phyloP scores from a whole-genome alignment of 2,113 vertebrate species.

The Strigops habroptila region DNA sequence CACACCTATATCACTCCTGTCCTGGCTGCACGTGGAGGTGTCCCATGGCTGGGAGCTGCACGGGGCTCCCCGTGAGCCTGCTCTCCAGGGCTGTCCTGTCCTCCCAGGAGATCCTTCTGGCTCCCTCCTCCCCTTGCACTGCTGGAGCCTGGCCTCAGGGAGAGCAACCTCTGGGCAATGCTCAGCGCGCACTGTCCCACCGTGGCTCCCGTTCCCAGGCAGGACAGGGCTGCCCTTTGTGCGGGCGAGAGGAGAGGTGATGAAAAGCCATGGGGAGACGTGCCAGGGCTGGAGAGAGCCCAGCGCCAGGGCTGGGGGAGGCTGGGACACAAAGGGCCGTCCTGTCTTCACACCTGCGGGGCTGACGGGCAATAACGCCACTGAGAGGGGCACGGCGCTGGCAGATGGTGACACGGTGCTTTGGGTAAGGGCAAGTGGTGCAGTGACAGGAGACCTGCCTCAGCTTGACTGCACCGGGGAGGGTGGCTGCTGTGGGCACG shows the following conservation, averaged over 20 bases:
- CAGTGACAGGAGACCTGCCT: constrained; percentile 60
- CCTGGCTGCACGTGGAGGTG: background rate
- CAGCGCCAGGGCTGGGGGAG: background rate
- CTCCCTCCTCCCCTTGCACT: background rate
- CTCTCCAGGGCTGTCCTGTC: background rate
- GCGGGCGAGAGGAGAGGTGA: constrained; percentile 3
- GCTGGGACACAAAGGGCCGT: constrained; percentile 66
- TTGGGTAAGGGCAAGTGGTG: constrained; percentile 53
- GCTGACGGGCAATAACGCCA: constrained; percentile 55
- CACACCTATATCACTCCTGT: background rate
- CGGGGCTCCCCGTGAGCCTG: background rate
- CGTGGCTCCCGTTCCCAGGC: background rate
- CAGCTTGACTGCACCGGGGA: background rate
- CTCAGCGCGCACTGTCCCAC: background rate
- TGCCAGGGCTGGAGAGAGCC: constrained; percentile 65
- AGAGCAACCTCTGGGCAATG: background rate
- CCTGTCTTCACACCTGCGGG: constrained; percentile 78
- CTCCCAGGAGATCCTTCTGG: background rate
- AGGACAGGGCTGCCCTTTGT: constrained; percentile 72
- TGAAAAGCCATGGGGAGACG: background rate
- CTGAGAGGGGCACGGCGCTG: constrained; percentile 66
- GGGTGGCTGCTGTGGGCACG: background rate
- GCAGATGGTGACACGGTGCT: constrained; percentile 60
- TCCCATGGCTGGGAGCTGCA: background rate
- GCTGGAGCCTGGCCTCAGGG: background rate